Percentiles rank a stretch among this genome's conserved stretches.
Conservation (phyloP, 2,113 vertebrate genomes). For the Pelodiscus sinensis region DNA sequence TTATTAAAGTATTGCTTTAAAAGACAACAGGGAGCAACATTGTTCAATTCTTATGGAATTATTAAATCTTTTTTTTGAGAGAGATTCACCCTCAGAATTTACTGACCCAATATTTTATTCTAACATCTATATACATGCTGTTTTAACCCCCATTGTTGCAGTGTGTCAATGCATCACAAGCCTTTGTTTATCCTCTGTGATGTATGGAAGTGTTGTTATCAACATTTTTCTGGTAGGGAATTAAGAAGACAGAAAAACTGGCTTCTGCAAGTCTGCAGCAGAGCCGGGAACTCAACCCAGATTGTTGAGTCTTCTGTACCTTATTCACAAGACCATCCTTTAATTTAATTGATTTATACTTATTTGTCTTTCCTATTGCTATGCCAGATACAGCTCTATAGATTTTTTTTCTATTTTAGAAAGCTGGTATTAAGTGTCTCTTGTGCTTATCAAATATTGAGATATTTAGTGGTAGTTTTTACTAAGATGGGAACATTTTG, state of each 20-base stretch:
- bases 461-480: not conserved
- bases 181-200: not conserved
- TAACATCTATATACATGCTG: not conserved
- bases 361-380: not conserved
- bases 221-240: not conserved
- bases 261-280: not conserved
- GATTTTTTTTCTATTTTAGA: not conserved
- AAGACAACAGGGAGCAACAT: not conserved
- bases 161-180: not conserved
- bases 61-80: not conserved
- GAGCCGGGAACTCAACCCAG: not conserved
- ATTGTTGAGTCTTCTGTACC: not conserved
- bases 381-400: not conserved
- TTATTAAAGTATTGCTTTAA: not conserved
- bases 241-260: not conserved
- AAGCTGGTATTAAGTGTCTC: not conserved
- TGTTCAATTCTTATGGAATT: not conserved
- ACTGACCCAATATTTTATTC: not conserved
- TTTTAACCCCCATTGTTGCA: not conserved
- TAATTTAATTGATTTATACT: not conserved
- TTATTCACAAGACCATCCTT: not conserved
- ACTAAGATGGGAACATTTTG: not conserved
- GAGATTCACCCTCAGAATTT: not conserved
- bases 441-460: accelerated
- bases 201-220: not conserved